Base-by-base conservation (phyloP, 2,113 vertebrate genomes). In the Erythrolamprus reginae region DNA sequence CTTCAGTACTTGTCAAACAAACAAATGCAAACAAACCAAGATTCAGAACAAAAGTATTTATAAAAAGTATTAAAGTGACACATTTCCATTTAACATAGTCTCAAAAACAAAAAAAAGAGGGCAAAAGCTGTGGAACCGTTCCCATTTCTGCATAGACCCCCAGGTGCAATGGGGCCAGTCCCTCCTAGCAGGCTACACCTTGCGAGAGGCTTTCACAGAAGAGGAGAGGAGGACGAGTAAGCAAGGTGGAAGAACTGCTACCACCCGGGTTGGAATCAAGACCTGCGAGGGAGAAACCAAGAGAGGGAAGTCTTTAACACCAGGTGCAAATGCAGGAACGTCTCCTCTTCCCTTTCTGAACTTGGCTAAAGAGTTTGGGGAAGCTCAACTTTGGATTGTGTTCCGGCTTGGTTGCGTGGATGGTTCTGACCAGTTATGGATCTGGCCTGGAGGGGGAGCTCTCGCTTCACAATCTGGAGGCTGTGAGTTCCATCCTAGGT, bases 31-130 rank as follows among this genome's bases (percentile, higher is more conserved):
- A n/a, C 28, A 86, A 92, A 91, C 89, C 89, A 90, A 93, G 93
- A 90, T 92, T 91, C 91, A 93, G 92, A 91, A 91, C 92, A 91
- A 96, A 77, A 90, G 93, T 93, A 93, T 91, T 92, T 92, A 92
- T 92, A 93, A 91, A 56, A 91, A 92, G 92, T 96, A 90, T 94
- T 85, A 38, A 92, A 90, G 93, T 90, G 94, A 91, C 92, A 94
- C 53, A 92, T 93, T 92, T 94, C 93, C 3, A 8, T 91, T 93
- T 95, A 4, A 55, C 90, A 90, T 91, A 15, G 82, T 91, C 5
- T 42, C 89, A 92, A 94, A 70, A 82, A 17, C 91, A 90, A 94
- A 93, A 92, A 91, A 94, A 82, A 56, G n/a, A n/a, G n/a, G n/a
- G n/a, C n/a, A n/a, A n/a, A 21, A 91, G 94, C 90, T 70, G 94